Percentiles rank a stretch among this genome's conserved stretches.
These are phyloP conservation scores for Verasper variegatus DNA, from an alignment of 2,113 vertebrate genomes.

Conservation along the genomic window DNA sequence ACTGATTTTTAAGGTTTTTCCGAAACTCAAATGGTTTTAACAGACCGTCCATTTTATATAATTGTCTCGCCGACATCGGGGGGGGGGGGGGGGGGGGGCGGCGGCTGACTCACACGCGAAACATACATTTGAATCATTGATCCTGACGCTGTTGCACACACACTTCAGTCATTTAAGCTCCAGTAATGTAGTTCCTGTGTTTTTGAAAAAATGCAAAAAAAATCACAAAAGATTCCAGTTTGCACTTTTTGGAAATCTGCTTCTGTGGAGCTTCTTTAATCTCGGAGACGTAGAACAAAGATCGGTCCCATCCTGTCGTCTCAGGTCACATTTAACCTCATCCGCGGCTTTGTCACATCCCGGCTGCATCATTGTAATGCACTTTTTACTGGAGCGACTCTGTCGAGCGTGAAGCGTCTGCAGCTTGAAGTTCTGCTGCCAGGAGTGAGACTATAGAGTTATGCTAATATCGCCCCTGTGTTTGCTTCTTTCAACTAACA, in stretches of 20 bases:
- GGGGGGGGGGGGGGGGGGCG: slow-evolving; percentile 24
- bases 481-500: not conserved
- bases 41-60: slow-evolving; percentile 33
- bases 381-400: slow-evolving; percentile 24
- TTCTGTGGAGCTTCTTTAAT: slow-evolving; percentile 36
- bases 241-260: slow-evolving; percentile 11
- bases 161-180: not conserved
- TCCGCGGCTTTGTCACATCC: slow-evolving; percentile 43
- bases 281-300: slow-evolving; percentile 15
- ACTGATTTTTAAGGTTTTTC: slow-evolving; percentile 37
- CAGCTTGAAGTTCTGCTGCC: slow-evolving; percentile 29
- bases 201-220: slow-evolving; percentile 15
- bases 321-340: slow-evolving; percentile 25
- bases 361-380: slow-evolving; percentile 11
- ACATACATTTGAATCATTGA: slow-evolving; percentile 20
- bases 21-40: slow-evolving; percentile 41
- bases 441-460: slow-evolving; percentile 7
- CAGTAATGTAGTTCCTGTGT: not conserved
- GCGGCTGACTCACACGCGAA: slow-evolving; percentile 6
- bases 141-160: slow-evolving; percentile 31
- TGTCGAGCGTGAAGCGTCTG: slow-evolving; percentile 20
- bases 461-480: slow-evolving; percentile 11
- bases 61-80: slow-evolving; percentile 35
- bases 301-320: slow-evolving; percentile 40
- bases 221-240: not conserved